Base-by-base conservation (phyloP, 2,888 invertebrate species). In the Drosophila trichaetosa region DNA sequence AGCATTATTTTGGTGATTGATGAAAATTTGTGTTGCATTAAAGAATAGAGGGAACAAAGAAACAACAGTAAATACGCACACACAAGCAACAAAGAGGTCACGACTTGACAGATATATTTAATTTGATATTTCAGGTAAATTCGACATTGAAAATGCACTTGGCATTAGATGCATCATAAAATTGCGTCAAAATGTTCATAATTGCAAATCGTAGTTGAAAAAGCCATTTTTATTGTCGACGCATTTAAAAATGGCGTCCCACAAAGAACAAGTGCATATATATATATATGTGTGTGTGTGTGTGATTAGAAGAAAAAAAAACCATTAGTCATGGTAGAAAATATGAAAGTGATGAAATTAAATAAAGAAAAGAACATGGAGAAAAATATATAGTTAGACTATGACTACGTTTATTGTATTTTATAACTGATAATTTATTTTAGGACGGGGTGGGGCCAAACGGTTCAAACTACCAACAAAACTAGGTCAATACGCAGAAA, bases 401-500 rank as follows among this genome's bases (percentile, higher is more conserved):
- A 10, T 10, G 1, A 53, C n/a, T 49, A n/a, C 16, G 34, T 40
- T 21, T 61, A 11, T 51, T 24, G n/a, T 21, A 40, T 34, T 21
- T 16, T 21, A 8, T 4, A 24, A 38, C 18, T 31, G 1, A n/a
- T 34, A 21, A 40, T 18, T 52, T 64, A 6, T 29, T 46, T 18
- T 33, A 27, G 29, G 27, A 29, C 13, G 21, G n/a, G 46, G 13
- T 2, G 46, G 40, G 27, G 27, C 27, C 31, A 16, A 40, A 31
- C 27, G 65, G 65, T 38, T 62, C 59, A 29, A 62, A 66, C 59
- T 60, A 46, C 1, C 5, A 5, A 65, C 2, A 2, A 68, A 78
- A 71, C 34, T 64, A 64, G 77, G 77, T 80, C 77, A 78, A 40
- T 42, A 56, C 77, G 80, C 77, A 78, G 76, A 64, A 78, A 80